Evolutionary conservation across 2,797 vertebrate species (phyloP), one percentile per base, ranked within the genome.

Genomic region (Sternotherus odoratus): DNA sequence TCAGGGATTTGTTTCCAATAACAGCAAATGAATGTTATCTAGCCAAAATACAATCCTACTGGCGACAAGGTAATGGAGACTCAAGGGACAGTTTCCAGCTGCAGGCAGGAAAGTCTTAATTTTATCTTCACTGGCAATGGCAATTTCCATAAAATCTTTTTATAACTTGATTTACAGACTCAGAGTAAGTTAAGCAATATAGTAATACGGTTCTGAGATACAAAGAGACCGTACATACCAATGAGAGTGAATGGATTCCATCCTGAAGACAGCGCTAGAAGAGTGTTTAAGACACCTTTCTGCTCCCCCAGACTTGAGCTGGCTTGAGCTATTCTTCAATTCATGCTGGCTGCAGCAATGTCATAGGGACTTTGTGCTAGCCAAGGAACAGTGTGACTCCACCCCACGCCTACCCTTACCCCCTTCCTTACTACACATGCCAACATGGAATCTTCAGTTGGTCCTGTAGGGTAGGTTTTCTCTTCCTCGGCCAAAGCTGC

Each of bases 91-190:
- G 8, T 3, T 88, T 21, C 56, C 51, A 4, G 1, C 15, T 77
- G 84, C 57, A 93, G 89, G 82, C 51, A 91, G 77, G 54, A 85
- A 46, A 2, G 83, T 88, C 63, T 91, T 16, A 15, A 28, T 60
- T 81, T 86, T 30, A 11, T 79, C 53, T 87, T 84, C 86, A n/a
- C n/a, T 85, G 39, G 48, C 81, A 93, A 39, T 4, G 50, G 9
- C 50, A 46, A 26, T 7, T 91, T 85, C 39, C n/a, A 54, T 53
- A 77, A 77, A 78, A 75, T 23, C 92, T 90, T 15, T 88, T 79
- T 6, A 16, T 69, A 69, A 79, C 63, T 83, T 23, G 49, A 10
- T 77, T 85, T 86, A 33, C 36, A 83, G 85, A 66, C 51, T 77
- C 6, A 39, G 54, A 5, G 54, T 54, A 9, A 87, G 48, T 51